Evolutionary conservation across 1,140 invertebrate species (phyloP).

Genomic region (Pseudomyrmex pallidus): DNA sequence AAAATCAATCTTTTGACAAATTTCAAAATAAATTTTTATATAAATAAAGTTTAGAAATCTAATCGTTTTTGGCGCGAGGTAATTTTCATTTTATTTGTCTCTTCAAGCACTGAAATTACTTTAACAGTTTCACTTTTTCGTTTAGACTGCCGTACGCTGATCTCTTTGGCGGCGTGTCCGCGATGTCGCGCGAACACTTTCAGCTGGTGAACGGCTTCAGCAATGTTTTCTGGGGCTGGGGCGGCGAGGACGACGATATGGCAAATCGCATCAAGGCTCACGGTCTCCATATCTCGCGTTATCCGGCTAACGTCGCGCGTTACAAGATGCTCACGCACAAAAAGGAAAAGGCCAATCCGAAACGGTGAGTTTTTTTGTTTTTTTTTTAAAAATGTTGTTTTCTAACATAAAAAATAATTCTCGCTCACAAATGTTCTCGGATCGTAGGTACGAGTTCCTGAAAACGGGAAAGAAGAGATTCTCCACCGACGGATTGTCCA

Average conservation of each 20-base stretch:
- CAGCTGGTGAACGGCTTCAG: slow-evolving; percentile 95
- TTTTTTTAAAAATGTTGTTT: slow-evolving; percentile 17
- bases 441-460: slow-evolving; percentile 91
- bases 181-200: slow-evolving; percentile 93
- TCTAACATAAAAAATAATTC: too few species aligned
- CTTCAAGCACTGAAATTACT: not conserved
- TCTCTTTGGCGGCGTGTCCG: slow-evolving; percentile 96
- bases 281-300: slow-evolving; percentile 93
- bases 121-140: not conserved
- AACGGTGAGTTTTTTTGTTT: slow-evolving; percentile 87
- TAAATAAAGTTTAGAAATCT: not conserved
- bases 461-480: slow-evolving; percentile 93
- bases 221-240: slow-evolving; percentile 97
- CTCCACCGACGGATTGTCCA: slow-evolving; percentile 94
- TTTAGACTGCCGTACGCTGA: slow-evolving; percentile 93
- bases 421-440: slow-evolving; percentile 53
- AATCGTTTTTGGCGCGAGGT: not conserved
- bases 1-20: not conserved
- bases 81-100: not conserved
- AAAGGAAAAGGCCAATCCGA: slow-evolving; percentile 95
- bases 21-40: not conserved
- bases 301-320: slow-evolving; percentile 93
- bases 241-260: slow-evolving; percentile 97
- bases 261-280: slow-evolving; percentile 92
- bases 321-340: slow-evolving; percentile 96